Conservation (phyloP, 2,888 invertebrate species). For the Podotricha telesiphe region DNA sequence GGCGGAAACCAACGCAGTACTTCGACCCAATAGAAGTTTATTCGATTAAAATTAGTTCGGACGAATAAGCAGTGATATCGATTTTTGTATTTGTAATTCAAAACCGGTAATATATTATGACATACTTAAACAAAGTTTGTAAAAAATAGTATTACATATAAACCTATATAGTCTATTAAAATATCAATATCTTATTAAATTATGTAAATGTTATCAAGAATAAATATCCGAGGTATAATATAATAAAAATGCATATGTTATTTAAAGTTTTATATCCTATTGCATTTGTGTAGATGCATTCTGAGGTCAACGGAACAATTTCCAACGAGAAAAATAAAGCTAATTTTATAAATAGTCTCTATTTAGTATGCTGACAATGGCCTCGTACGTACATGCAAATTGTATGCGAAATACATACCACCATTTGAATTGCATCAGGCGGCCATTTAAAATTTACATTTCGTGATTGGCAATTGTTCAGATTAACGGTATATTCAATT, state of each 20-base stretch:
- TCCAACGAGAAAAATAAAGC: slow-evolving; percentile 47
- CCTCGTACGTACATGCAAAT: slow-evolving; percentile 59
- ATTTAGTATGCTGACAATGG: slow-evolving; percentile 65
- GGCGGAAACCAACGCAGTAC: slow-evolving; percentile 3
- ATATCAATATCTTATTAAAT: slow-evolving; percentile 1
- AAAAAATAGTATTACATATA: background rate
- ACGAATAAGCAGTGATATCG: slow-evolving; percentile 10
- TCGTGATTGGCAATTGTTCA: slow-evolving; percentile 42
- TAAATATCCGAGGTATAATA: background rate
- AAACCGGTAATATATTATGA: slow-evolving; percentile 6
- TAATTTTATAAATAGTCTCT: slow-evolving; percentile 57
- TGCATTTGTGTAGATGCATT: slow-evolving; percentile 16
- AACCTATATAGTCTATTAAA: background rate
- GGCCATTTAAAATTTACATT: slow-evolving; percentile 49
- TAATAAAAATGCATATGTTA: slow-evolving; percentile 6
- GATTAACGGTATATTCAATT: slow-evolving; percentile 46
- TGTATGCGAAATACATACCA: slow-evolving; percentile 56
- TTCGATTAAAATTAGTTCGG: slow-evolving; percentile 21
- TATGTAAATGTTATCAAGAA: background rate
- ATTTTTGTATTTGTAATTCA: slow-evolving; percentile 9
- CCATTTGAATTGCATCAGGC: slow-evolving; percentile 52
- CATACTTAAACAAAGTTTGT: slow-evolving; percentile 10
- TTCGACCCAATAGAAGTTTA: slow-evolving; percentile 9
- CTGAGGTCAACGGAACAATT: slow-evolving; percentile 39
- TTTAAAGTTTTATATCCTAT: slow-evolving; percentile 8